phyloP scores from a whole-genome alignment of 2,888 invertebrate genomes.

The Himalopsyche kuldschensis region DNA sequence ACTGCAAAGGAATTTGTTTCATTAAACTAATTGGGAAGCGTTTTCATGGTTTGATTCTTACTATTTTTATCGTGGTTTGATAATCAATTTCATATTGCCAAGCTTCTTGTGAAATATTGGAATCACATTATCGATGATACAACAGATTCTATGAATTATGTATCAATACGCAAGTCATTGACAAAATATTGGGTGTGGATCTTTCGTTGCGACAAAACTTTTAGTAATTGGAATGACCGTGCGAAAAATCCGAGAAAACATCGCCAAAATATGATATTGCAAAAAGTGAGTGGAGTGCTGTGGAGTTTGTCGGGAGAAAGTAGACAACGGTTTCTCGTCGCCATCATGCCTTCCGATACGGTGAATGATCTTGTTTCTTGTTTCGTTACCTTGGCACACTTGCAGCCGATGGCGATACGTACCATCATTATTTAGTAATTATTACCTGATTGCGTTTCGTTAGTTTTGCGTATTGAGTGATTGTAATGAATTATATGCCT shows the following conservation, averaged over 20 bases:
- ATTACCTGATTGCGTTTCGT: background rate
- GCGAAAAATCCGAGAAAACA: background rate
- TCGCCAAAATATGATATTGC: background rate
- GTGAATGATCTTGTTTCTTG: background rate
- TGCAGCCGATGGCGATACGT: background rate
- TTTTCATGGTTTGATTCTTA: no score
- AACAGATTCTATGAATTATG: background rate
- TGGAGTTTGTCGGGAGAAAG: background rate
- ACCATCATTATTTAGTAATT: background rate
- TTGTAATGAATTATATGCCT: background rate
- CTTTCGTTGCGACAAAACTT: background rate
- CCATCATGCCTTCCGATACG: background rate
- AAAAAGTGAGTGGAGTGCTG: background rate
- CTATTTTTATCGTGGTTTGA: no score
- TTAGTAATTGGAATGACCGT: background rate
- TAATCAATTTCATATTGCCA: no score
- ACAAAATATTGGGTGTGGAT: background rate
- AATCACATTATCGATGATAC: background rate
- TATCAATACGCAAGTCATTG: background rate
- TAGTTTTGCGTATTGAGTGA: background rate
- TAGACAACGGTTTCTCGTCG: background rate
- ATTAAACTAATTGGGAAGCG: no score
- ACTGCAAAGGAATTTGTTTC: no score
- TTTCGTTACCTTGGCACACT: background rate
- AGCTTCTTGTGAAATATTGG: background rate